Conservation (phyloP, 2,113 vertebrate species). For the Hystrix cristata region DNA sequence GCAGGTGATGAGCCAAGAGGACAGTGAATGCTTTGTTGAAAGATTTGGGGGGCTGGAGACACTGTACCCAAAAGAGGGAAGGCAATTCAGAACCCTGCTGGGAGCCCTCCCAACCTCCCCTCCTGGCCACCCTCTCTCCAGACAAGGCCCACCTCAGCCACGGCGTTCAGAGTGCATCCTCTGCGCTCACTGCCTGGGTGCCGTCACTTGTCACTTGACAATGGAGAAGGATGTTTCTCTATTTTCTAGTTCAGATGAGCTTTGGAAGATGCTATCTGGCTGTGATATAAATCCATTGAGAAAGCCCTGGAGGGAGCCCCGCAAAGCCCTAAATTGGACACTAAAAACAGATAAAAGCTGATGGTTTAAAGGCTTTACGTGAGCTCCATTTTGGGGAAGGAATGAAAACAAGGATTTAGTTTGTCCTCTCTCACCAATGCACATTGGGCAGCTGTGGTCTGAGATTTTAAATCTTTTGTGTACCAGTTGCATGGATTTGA, state of each 20-base stretch:
- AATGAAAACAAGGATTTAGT: slow-evolving; percentile 79
- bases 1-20: slow-evolving; percentile 60
- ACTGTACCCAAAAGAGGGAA: slow-evolving; percentile 29
- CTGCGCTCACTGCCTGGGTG: not conserved
- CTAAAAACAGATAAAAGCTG: slow-evolving; percentile 89
- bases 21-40: slow-evolving; percentile 68
- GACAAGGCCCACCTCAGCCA: not conserved
- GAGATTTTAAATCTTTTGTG: slow-evolving; percentile 64
- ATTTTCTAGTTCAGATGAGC: slow-evolving; percentile 71
- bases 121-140: not conserved
- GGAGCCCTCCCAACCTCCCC: not conserved
- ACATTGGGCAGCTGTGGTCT: slow-evolving; percentile 54
- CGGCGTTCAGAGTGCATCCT: not conserved
- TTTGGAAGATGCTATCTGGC: slow-evolving; percentile 59
- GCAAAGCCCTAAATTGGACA: slow-evolving; percentile 87
- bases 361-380: slow-evolving; percentile 86
- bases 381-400: slow-evolving; percentile 80
- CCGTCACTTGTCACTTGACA: slow-evolving; percentile 71
- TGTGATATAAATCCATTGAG: slow-evolving; percentile 85
- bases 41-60: not conserved
- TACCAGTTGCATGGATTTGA: not conserved
- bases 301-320: slow-evolving; percentile 79
- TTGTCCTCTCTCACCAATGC: slow-evolving; percentile 52
- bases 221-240: slow-evolving; percentile 72
- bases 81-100: not conserved